Evolutionary conservation across 2,113 vertebrate genomes (phyloP).

Genomic region (Myotis yumanensis): DNA sequence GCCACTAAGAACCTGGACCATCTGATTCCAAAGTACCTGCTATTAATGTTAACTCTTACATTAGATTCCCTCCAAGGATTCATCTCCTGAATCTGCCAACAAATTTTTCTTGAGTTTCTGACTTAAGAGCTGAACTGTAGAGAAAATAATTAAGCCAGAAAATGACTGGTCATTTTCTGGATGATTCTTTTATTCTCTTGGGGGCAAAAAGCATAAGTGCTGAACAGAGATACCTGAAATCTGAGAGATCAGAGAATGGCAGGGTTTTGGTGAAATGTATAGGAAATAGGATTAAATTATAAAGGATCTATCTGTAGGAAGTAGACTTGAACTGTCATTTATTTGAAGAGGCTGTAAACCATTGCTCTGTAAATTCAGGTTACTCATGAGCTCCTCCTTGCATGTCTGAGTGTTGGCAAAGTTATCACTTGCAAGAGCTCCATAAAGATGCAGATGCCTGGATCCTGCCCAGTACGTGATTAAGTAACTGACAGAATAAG

Average conservation of each 20-base stretch:
- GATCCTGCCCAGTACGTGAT: background rate
- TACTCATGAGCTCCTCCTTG: background rate
- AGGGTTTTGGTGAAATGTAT: background rate
- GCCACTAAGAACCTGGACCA: background rate
- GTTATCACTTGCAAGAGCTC: background rate
- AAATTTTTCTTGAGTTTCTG: constrained; percentile 28
- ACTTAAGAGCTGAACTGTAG: constrained; percentile 8
- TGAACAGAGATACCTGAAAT: constrained; percentile 20
- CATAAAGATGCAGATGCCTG: background rate
- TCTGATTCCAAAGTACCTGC: background rate
- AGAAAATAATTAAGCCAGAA: background rate
- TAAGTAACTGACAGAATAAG: background rate
- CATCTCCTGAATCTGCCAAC: background rate
- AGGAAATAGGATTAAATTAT: constrained; percentile 8
- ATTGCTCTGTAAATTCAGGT: constrained; percentile 3
- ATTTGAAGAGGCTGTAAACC: background rate
- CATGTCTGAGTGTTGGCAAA: background rate
- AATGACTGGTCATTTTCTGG: background rate
- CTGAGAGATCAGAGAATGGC: background rate
- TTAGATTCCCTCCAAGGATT: background rate
- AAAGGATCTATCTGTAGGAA: background rate
- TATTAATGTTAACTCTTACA: background rate
- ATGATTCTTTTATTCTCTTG: background rate
- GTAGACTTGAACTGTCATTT: background rate
- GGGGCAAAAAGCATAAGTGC: background rate